phyloP scores from a whole-genome alignment of 2,888 invertebrate species.

The Steinernema carpocapsae region DNA sequence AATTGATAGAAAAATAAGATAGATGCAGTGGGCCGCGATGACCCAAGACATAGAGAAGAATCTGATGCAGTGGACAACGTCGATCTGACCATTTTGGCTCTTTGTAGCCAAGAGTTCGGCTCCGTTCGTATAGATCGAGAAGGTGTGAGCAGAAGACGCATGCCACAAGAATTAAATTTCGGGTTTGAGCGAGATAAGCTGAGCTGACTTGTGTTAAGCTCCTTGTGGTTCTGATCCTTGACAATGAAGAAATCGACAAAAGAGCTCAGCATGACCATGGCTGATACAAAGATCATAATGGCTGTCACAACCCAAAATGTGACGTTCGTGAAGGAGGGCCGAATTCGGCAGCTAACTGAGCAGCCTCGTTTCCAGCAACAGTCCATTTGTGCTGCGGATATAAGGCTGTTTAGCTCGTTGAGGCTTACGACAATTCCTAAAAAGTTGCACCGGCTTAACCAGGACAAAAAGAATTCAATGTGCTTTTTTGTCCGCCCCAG shows the following conservation, averaged over 20 bases:
- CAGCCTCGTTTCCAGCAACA: no score
- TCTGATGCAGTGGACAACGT: constrained; percentile 55
- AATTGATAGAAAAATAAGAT: background rate
- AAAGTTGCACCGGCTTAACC: no score
- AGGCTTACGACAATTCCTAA: no score
- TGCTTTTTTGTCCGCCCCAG: no score
- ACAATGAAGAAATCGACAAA: constrained; percentile 25
- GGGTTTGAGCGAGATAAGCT: no score
- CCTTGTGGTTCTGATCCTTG: constrained; percentile 3
- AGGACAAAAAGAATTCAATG: no score
- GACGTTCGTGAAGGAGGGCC: no score
- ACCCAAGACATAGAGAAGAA: constrained; percentile 59
- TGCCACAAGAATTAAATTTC: no score
- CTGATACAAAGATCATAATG: constrained; percentile 17
- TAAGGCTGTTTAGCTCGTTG: no score
- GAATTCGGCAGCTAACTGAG: background rate
- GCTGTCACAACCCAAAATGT: constrained; percentile 6
- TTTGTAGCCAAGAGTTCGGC: constrained; percentile 40
- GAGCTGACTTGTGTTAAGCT: no score
- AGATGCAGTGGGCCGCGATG: background rate
- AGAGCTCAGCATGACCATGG: background rate
- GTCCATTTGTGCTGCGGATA: no score
- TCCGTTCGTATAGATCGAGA: constrained; percentile 47
- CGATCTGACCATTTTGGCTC: constrained; percentile 50
- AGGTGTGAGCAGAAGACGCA: constrained; percentile 42